These are phyloP conservation scores for Tokudaia tokunoshimensis DNA, from an alignment of 2,797 vertebrate genomes.

Conservation along the genomic window DNA sequence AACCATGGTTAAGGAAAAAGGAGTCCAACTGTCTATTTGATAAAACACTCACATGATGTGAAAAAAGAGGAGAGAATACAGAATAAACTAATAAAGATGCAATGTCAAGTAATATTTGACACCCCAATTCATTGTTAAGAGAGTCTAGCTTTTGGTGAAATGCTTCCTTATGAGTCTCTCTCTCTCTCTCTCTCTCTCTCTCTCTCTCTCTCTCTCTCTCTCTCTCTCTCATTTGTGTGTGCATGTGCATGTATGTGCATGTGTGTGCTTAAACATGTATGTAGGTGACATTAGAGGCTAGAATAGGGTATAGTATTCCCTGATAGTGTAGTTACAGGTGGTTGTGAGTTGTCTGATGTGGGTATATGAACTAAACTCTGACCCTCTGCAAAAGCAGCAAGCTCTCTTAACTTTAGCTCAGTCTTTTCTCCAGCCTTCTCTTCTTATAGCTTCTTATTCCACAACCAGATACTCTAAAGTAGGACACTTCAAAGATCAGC, in stretches of 20 bases:
- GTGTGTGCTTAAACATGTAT: background rate
- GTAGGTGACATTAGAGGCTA: background rate
- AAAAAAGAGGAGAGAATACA: background rate
- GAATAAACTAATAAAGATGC: slow-evolving; percentile 35
- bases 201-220: background rate
- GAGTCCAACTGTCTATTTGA: slow-evolving; percentile 20
- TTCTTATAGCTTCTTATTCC: slow-evolving; percentile 6
- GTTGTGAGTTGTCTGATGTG: background rate
- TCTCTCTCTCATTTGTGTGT: background rate
- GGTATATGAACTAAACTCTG: background rate
- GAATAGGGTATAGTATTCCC: too few relatives aligned
- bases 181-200: background rate
- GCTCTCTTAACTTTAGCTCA: background rate
- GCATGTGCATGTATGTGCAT: too few relatives aligned
- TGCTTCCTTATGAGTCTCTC: background rate
- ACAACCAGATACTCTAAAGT: background rate
- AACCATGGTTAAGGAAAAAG: slow-evolving; percentile 62
- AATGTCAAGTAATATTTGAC: background rate
- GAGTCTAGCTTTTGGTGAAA: background rate
- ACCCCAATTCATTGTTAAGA: background rate
- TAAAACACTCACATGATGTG: slow-evolving; percentile 26
- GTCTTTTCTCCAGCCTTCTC: background rate
- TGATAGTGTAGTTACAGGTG: background rate
- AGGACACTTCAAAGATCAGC: background rate
- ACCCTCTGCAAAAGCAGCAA: background rate